Base-by-base conservation (phyloP, 1,140 invertebrate species). In the Tribolium madens region DNA sequence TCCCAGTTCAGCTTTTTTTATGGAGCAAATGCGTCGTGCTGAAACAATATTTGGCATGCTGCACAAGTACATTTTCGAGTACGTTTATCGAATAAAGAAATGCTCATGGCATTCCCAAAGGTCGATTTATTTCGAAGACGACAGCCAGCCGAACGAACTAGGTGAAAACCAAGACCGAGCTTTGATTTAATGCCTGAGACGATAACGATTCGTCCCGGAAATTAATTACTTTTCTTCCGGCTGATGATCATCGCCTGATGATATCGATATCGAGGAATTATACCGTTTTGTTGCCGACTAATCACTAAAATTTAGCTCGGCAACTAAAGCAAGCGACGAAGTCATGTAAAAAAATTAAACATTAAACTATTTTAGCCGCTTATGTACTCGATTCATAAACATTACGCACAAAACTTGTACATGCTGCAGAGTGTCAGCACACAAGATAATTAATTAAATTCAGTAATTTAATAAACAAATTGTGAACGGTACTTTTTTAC, bases 121-220 rank as follows among this genome's bases (percentile, higher is more conserved):
- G 74, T 76, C 74, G 74, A 76, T 76, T 76, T 76, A 70, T 76
- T 76, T 76, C 47, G 46, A 17, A 31, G 74, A 53, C 60, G 74
- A 70, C 74, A 76, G 60, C 60, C 26, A 48, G 42, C 74, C 36
- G 17, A 42, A 64, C 26, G 68, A 71, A 71, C 33, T 71, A 71
- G 68, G 68, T 71, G 68, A 71, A 71, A 71, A 71, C 68, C 68
- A 47, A 71, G 31, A 69, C 64, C 36, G 36, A 12, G 64, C 68
- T 71, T 71, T 71, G 68, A 71, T 71, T 71, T 71, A 71, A 71
- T 71, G 68, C 68, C 46, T 14, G 68, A 71, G 47, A 71, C 36
- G 68, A 71, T 71, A 71, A 71, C 68, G 68, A 71, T 71, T 71
- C 68, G 33, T 71, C 68, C 36, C 47, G 36, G 68, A 71, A 71